Percentiles rank a stretch among this genome's conserved stretches.
These are phyloP conservation scores for Caligus rogercresseyi DNA, from an alignment of 1,140 invertebrate genomes.

Conservation along the genomic window DNA sequence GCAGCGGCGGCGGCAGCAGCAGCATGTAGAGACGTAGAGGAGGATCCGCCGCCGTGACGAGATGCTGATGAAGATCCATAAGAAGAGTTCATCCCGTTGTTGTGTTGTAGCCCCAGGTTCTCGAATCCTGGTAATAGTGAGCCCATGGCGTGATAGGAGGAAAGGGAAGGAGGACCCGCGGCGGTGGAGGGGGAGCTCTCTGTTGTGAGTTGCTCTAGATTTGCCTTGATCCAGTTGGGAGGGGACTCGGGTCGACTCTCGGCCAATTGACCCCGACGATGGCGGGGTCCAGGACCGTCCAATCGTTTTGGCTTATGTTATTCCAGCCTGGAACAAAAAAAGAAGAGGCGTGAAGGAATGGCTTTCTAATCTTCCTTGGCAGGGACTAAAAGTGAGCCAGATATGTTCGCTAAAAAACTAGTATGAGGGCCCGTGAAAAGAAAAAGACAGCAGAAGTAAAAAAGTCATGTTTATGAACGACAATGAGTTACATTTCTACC, in stretches of 20 bases:
- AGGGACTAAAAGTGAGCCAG: background rate
- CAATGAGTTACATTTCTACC: too few species aligned
- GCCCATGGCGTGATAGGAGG: too few species aligned
- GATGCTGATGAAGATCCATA: background rate
- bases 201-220: conserved; percentile 26
- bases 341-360: background rate
- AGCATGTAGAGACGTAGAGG: too few species aligned
- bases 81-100: background rate
- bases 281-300: conserved; percentile 67
- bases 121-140: background rate
- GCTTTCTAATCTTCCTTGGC: background rate
- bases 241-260: conserved; percentile 13
- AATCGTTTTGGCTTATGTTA: conserved; percentile 34
- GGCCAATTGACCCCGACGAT: conserved; percentile 37
- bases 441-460: too few species aligned
- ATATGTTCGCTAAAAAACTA: too few species aligned
- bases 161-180: too few species aligned
- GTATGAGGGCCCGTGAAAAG: too few species aligned
- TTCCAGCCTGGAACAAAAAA: conserved; percentile 17
- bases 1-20: too few species aligned
- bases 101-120: background rate
- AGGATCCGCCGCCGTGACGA: too few species aligned
- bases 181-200: background rate
- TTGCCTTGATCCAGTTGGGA: conserved; percentile 10
- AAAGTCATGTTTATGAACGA: too few species aligned